Percentiles rank a stretch among this genome's conserved stretches.
Conservation (phyloP, 2,797 vertebrate genomes). For the Propithecus perrieri region DNA sequence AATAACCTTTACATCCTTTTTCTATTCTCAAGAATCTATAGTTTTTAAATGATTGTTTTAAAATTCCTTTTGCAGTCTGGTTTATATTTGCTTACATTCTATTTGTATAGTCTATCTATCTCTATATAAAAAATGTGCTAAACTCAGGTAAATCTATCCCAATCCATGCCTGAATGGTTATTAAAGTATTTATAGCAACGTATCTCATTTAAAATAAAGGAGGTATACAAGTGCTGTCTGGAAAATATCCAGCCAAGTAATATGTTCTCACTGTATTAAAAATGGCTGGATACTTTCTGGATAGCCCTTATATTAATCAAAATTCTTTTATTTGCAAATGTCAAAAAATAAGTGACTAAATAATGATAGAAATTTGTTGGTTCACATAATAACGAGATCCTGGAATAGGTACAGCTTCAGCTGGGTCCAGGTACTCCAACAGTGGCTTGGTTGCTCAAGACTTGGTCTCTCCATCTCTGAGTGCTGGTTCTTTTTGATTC, state of each 20-base stretch:
- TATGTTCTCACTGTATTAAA: too few relatives aligned
- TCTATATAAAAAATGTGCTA: not conserved
- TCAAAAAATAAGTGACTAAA: conserved; percentile 10
- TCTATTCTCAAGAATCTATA: not conserved
- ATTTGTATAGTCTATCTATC: not conserved
- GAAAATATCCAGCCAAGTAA: too few relatives aligned
- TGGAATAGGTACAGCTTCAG: not conserved
- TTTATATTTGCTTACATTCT: not conserved
- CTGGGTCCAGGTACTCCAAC: not conserved
- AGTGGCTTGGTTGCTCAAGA: not conserved
- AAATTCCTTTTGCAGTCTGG: not conserved
- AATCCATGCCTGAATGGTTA: not conserved
- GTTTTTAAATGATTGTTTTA: not conserved
- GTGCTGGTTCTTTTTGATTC: not conserved
- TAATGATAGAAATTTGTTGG: not conserved
- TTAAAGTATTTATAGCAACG: not conserved
- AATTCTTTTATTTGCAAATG: not conserved
- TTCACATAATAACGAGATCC: not conserved
- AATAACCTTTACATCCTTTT: not conserved
- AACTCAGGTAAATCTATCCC: not conserved
- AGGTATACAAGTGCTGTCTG: not conserved
- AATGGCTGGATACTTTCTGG: too few relatives aligned
- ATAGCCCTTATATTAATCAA: not conserved
- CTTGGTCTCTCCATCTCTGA: not conserved
- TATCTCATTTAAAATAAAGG: not conserved